These are phyloP conservation scores for Cheilosia soror DNA, from an alignment of 2,888 invertebrate species.

Conservation along the genomic window DNA sequence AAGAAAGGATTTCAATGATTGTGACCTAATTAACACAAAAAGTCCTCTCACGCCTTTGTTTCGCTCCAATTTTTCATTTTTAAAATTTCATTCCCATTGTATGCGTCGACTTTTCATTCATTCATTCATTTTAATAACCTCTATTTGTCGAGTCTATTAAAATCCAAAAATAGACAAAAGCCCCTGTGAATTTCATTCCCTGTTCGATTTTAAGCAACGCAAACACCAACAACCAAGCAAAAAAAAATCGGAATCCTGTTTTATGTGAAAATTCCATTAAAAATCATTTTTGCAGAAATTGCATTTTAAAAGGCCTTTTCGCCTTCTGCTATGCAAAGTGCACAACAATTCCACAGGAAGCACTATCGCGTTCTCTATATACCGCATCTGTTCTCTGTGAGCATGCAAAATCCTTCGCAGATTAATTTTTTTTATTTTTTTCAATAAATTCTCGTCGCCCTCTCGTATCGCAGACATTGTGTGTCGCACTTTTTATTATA, in stretches of 20 bases:
- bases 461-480: background rate
- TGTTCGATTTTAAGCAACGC: no score
- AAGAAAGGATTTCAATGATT: no score
- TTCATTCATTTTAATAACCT: no score
- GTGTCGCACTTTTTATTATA: conserved; percentile 51
- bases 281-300: conserved; percentile 25
- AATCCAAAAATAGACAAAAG: no score
- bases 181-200: no score
- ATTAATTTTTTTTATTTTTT: conserved; percentile 9
- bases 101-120: no score
- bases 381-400: conserved; percentile 2
- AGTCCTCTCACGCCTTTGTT: no score
- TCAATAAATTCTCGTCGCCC: background rate
- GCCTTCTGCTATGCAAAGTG: conserved; percentile 15
- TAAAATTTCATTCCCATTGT: no score
- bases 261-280: conserved; percentile 33
- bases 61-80: no score
- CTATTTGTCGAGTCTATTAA: no score
- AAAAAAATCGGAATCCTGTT: background rate
- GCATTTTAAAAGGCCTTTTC: conserved; percentile 10
- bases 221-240: background rate
- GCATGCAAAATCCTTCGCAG: conserved; percentile 13
- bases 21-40: no score
- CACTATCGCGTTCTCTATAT: background rate
- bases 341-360: conserved; percentile 9